Evolutionary conservation across 2,888 invertebrate genomes (phyloP).

Genomic region (Phytoseiulus persimilis): DNA sequence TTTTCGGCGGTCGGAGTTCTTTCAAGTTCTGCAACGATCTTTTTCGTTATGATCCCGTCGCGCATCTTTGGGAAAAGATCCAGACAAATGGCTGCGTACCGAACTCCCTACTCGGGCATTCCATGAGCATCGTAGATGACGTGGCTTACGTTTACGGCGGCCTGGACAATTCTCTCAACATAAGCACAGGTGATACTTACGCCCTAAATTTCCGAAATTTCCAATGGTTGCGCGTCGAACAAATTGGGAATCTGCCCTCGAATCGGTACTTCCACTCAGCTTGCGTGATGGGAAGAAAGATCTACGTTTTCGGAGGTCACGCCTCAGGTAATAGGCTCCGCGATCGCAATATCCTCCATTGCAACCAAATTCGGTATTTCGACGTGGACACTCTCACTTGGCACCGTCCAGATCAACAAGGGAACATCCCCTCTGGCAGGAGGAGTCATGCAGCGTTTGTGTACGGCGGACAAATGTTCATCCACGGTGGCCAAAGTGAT

Average conservation of each 20-base stretch:
- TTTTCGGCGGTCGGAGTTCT: not conserved
- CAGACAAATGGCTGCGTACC: not conserved
- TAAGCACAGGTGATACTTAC: not conserved
- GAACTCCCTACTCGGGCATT: not conserved
- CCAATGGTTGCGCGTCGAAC: not conserved
- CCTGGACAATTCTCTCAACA: not conserved
- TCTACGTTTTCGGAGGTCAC: not conserved
- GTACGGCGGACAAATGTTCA: not conserved
- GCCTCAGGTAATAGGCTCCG: not conserved
- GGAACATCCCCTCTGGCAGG: not conserved
- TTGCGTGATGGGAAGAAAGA: not conserved
- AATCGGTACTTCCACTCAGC: not conserved
- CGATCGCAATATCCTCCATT: not conserved
- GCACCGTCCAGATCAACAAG: not conserved
- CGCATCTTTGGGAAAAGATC: not conserved
- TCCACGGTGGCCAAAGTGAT: not conserved
- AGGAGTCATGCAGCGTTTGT: not conserved
- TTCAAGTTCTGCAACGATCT: not conserved
- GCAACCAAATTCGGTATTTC: not conserved
- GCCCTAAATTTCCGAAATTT: not conserved
- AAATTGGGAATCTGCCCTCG: not conserved
- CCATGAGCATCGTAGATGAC: not conserved
- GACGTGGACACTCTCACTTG: not conserved
- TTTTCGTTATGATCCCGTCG: not conserved
- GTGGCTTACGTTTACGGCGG: not conserved